These are phyloP conservation scores for Eucidaris tribuloides DNA, from an alignment of 35 echinoderm and acorn worm genomes.

Conservation along the genomic window DNA sequence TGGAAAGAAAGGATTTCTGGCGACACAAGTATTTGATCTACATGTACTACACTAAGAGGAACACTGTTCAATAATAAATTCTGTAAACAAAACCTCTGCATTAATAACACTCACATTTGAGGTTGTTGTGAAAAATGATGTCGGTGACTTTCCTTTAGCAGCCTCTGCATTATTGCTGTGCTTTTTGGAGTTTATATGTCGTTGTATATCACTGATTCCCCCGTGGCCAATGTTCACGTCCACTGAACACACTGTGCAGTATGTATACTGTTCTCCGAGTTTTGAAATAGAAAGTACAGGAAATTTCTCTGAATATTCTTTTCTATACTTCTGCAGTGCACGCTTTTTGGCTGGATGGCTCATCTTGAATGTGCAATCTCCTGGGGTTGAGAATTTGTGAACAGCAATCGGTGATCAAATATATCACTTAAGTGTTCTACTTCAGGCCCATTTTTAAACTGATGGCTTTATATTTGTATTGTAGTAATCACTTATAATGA, in stretches of 20 bases:
- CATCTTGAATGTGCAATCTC: too few relatives aligned
- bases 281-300: constrained; percentile 1
- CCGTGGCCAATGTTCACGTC: constrained; percentile 14
- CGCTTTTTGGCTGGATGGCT: neutral
- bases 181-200: constrained; percentile 15
- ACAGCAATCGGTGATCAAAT: too few relatives aligned
- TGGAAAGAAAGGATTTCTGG: too few relatives aligned
- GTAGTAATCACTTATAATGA: too few relatives aligned
- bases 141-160: neutral
- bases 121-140: neutral
- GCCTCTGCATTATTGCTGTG: neutral
- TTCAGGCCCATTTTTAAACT: too few relatives aligned
- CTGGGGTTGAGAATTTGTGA: too few relatives aligned
- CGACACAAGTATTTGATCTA: too few relatives aligned
- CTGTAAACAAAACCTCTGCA: constrained; percentile 36
- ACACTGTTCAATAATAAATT: constrained; percentile 63
- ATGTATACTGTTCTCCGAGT: neutral
- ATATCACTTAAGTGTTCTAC: too few relatives aligned
- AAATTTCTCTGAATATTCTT: neutral
- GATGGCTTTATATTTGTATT: too few relatives aligned
- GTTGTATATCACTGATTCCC: constrained; percentile 10
- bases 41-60: constrained; percentile 22
- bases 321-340: neutral
- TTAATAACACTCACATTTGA: neutral
- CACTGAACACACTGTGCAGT: neutral